phyloP scores from a whole-genome alignment of 2,113 vertebrate genomes.

The Mixornis gularis region DNA sequence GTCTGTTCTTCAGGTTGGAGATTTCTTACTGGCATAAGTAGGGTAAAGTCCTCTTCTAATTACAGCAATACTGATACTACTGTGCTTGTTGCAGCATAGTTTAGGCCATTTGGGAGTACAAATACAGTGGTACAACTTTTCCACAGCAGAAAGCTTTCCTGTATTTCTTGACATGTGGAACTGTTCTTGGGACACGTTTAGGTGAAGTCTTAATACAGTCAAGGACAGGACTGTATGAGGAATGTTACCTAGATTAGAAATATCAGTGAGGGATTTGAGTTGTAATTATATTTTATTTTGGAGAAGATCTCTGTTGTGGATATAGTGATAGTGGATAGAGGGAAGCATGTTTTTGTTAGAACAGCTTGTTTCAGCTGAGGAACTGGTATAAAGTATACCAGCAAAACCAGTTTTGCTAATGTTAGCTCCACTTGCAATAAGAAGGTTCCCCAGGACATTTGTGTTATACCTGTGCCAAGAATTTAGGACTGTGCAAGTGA shows the following conservation, averaged over 20 bases:
- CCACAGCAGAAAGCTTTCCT: neutral
- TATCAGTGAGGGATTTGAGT: neutral
- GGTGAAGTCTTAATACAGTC: neutral
- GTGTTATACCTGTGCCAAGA: neutral
- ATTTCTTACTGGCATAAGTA: neutral
- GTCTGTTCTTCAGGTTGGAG: neutral
- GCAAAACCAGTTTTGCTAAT: constrained; percentile 1
- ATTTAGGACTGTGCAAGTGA: neutral
- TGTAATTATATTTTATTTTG: neutral
- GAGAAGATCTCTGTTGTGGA: neutral
- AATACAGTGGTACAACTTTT: neutral
- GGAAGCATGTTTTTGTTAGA: neutral
- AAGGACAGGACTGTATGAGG: neutral
- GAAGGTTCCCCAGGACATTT: neutral
- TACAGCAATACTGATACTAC: neutral
- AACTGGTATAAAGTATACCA: neutral
- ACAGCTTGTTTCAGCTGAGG: neutral
- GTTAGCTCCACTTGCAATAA: neutral
- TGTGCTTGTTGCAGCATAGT: neutral
- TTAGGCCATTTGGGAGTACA: neutral
- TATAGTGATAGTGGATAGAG: neutral
- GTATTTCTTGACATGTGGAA: neutral
- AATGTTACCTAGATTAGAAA: neutral
- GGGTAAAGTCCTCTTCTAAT: neutral
- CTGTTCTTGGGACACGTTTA: neutral